Evolutionary conservation across 2,888 invertebrate genomes (phyloP).

Genomic region (Polyommatus icarus): DNA sequence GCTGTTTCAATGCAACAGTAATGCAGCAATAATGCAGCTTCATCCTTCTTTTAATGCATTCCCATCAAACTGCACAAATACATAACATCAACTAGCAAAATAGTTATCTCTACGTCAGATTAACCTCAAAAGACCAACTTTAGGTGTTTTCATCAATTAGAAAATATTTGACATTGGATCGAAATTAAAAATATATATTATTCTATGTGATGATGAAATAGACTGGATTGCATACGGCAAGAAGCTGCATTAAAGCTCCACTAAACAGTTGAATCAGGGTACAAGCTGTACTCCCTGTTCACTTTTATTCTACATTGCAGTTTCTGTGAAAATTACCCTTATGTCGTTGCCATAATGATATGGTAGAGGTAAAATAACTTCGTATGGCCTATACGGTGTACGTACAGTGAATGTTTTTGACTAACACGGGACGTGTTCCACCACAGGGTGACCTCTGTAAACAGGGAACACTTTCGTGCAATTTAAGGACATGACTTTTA

Average conservation of each 20-base stretch:
- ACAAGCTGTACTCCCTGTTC: neutral
- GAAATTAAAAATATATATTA: too few relatives aligned
- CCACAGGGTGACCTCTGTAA: slow-evolving; percentile 53
- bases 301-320: neutral
- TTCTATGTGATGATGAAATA: neutral
- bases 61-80: neutral
- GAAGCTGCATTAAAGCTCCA: too few relatives aligned
- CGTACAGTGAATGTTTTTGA: slow-evolving; percentile 67
- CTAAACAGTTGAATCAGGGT: neutral
- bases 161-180: too few relatives aligned
- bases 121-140: neutral
- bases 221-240: neutral
- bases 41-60: too few relatives aligned
- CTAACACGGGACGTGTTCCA: slow-evolving; percentile 46
- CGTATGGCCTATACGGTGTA: slow-evolving; percentile 61
- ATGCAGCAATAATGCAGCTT: neutral
- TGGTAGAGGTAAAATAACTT: neutral
- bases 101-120: neutral
- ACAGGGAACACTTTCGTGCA: slow-evolving; percentile 37
- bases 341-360: neutral
- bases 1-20: neutral
- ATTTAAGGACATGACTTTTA: slow-evolving; percentile 29
- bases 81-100: too few relatives aligned
- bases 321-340: neutral
- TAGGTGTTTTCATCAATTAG: too few relatives aligned